Evolutionary conservation across 2,888 invertebrate species (phyloP).

Genomic region (Plagiodera versicolora): DNA sequence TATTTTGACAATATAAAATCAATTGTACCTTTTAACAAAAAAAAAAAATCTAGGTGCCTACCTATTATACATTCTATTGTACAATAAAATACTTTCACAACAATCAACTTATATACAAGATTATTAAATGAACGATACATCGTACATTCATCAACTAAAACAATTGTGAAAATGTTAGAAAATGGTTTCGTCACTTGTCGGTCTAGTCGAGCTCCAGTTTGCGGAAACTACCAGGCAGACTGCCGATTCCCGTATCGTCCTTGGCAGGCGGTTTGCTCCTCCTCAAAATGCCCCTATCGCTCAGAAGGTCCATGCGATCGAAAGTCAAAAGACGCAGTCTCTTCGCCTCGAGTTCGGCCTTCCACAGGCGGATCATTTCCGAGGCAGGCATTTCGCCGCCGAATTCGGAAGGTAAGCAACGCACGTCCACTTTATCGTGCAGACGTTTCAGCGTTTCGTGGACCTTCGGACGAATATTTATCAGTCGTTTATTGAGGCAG

Average conservation of each 20-base stretch:
- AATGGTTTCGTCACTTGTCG: no score
- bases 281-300: conserved; percentile 62
- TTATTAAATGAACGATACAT: no score
- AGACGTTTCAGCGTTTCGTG: conserved; percentile 61
- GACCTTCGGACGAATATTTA: no score
- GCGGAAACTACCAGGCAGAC: conserved; percentile 65
- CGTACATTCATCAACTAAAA: no score
- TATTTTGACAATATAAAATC: no score
- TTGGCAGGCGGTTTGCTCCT: conserved; percentile 47
- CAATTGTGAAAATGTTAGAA: no score
- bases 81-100: no score
- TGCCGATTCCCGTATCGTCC: conserved; percentile 37
- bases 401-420: conserved; percentile 70
- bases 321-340: conserved; percentile 62
- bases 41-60: no score
- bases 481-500: no score
- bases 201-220: conserved; percentile 67
- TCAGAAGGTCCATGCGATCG: conserved; percentile 68
- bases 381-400: conserved; percentile 71
- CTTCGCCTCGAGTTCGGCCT: conserved; percentile 63
- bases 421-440: conserved; percentile 61
- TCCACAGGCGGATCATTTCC: conserved; percentile 73
- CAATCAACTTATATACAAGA: no score
- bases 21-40: no score
- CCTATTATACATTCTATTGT: no score